Evolutionary conservation across 2,113 vertebrate species (phyloP), one percentile per base, ranked within the genome.

Genomic region (Chaenogobius annularis): DNA sequence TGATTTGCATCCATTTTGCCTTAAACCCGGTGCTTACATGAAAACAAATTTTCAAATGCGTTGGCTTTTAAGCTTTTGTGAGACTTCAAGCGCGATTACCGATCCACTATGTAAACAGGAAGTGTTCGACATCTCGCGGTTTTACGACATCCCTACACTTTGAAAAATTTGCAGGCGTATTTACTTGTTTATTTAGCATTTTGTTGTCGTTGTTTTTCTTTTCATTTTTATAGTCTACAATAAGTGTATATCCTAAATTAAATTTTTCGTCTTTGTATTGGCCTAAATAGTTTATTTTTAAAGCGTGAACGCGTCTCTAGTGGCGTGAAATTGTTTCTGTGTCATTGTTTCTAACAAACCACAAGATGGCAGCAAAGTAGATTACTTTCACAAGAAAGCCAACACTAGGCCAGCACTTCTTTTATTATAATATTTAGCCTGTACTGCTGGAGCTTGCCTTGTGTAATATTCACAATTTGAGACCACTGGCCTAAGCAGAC

Each of bases 101-200:
- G 7, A 37, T 4, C 31, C 35, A 12, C 61, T 20, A 43, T 20
- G 17, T 20, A 23, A 73, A 10, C 0, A 69, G 72, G 64, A 79
- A 67, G 47, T 86, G 83, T 40, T 48, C 44, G 35, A 59, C 22
- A 72, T 12, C 75, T 85, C 78, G 85, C 87, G 88, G 80, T 58
- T 44, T 4, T 50, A 19, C 5, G 48, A 17, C 37, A 40, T 40
- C 26, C 26, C 1, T 31, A 31, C 4, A 31, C 26, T 31, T 4
- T 31, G 26, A 31, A 31, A 31, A 31, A 4, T 31, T 31, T 31
- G 26, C 26, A 4, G 26, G 26, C 26, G 26, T 31, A 31, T 2
- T 31, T 31, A 31, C 26, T 31, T 4, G 26, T 31, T 2, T 31
- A 31, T 31, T 31, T 31, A 31, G 4, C 26, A 31, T 31, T 43